phyloP scores from a whole-genome alignment of 2,888 invertebrate genomes.

The Abrostola triplasia region DNA sequence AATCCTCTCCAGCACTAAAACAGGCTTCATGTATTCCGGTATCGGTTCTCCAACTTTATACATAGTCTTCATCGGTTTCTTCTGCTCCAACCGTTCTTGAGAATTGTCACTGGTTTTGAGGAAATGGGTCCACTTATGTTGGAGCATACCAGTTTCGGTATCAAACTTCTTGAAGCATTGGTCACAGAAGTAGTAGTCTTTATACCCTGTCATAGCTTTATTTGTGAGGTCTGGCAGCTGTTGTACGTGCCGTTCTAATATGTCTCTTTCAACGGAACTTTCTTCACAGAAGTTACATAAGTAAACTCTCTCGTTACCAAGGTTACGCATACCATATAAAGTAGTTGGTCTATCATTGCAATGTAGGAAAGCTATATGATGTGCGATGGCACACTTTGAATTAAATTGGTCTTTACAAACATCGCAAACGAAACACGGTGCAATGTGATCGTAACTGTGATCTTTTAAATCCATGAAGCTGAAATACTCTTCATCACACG shows the following conservation, averaged over 20 bases:
- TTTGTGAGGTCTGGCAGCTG: constrained; percentile 73
- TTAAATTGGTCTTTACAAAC: constrained; percentile 78
- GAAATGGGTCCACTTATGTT: constrained; percentile 82
- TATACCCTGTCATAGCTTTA: constrained; percentile 72
- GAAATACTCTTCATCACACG: constrained; percentile 68
- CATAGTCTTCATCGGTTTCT: constrained; percentile 49
- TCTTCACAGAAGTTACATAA: constrained; percentile 78
- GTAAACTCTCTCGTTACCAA: constrained; percentile 69
- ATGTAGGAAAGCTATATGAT: constrained; percentile 76
- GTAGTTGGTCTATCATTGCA: constrained; percentile 63
- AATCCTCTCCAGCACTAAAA: constrained; percentile 67
- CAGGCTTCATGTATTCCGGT: constrained; percentile 69
- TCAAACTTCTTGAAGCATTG: constrained; percentile 76
- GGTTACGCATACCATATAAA: constrained; percentile 65
- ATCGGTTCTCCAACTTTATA: constrained; percentile 67
- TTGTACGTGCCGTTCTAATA: constrained; percentile 69
- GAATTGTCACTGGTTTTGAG: constrained; percentile 70
- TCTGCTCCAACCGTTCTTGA: constrained; percentile 49
- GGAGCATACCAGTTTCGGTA: constrained; percentile 75
- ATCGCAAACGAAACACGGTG: constrained; percentile 70
- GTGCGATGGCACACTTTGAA: constrained; percentile 72
- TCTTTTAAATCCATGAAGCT: constrained; percentile 79
- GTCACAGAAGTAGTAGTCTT: constrained; percentile 79
- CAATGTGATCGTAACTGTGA: constrained; percentile 74
- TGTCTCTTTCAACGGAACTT: constrained; percentile 68